Evolutionary conservation across 1,140 invertebrate genomes (phyloP).

Genomic region (Physella acuta): DNA sequence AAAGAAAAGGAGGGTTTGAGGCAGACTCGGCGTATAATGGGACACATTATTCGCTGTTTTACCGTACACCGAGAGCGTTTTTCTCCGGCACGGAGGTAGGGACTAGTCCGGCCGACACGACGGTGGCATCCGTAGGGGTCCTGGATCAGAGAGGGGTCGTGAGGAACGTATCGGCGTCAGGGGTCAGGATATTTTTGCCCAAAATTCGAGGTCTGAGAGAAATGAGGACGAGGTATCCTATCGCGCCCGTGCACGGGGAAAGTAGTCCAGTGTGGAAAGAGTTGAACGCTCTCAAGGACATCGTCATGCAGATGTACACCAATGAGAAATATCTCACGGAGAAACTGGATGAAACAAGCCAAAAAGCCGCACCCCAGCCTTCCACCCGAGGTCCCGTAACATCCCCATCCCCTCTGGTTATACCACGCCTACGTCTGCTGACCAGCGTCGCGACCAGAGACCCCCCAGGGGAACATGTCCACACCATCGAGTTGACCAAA

Average conservation of each 20-base stretch:
- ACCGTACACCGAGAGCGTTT: constrained; percentile 28
- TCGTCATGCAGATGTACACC: constrained; percentile 30
- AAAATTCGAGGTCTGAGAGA: constrained; percentile 29
- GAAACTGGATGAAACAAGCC: not conserved
- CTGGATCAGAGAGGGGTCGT: constrained; percentile 1
- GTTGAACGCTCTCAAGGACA: constrained; percentile 43
- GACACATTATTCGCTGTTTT: constrained; percentile 31
- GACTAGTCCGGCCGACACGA: constrained; percentile 32
- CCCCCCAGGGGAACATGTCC: constrained; percentile 24
- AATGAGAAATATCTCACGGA: constrained; percentile 27
- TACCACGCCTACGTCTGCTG: not conserved
- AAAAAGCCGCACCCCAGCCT: constrained; percentile 30
- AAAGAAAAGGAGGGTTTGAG: constrained; percentile 33
- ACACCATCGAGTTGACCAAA: constrained; percentile 27
- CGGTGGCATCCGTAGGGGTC: constrained; percentile 32
- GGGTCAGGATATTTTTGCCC: not conserved
- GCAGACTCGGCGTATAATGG: constrained; percentile 40
- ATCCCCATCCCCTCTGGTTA: not conserved
- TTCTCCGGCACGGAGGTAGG: constrained; percentile 2
- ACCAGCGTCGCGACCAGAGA: constrained; percentile 20
- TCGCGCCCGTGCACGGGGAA: constrained; percentile 43
- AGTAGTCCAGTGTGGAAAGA: constrained; percentile 43
- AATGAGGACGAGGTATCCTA: constrained; percentile 42
- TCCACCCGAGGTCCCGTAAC: not conserved
- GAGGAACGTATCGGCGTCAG: not conserved